Evolutionary conservation across 2,797 vertebrate species (phyloP).

Genomic region (Macropus fuliginosus): DNA sequence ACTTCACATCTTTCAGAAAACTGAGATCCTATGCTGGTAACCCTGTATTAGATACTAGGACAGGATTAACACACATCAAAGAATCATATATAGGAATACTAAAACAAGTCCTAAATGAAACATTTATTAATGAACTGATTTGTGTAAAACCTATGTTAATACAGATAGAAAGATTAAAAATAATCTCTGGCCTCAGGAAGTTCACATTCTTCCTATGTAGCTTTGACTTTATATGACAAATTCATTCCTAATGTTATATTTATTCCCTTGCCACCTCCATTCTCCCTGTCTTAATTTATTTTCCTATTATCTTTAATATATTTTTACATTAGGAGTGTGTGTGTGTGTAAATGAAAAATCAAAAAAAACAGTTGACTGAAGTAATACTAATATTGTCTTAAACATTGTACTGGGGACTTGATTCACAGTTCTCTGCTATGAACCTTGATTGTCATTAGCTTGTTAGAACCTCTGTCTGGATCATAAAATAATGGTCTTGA

Average conservation of each 20-base stretch:
- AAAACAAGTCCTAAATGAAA: neutral
- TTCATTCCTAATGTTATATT: neutral
- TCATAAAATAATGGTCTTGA: too few relatives aligned
- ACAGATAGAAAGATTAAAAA: neutral
- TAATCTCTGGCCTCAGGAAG: neutral
- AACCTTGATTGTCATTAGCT: constrained; percentile 18
- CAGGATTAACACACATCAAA: neutral
- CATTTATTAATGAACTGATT: neutral
- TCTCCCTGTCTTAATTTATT: neutral
- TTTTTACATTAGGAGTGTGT: neutral
- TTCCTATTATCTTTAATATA: neutral
- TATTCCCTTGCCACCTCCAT: neutral
- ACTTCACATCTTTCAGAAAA: too few relatives aligned
- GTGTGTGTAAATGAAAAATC: neutral
- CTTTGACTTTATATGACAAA: neutral
- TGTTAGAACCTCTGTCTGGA: neutral
- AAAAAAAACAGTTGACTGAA: neutral
- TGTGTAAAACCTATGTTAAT: neutral
- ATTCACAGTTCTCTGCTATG: neutral
- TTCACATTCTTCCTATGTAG: neutral
- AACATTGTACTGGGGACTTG: neutral
- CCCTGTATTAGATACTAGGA: neutral
- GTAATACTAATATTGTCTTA: neutral
- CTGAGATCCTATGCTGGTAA: neutral
- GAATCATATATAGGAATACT: neutral